A percentile compares a stretch with the other conserved stretches of the same genome.
Evolutionary conservation across 2,797 vertebrate genomes (phyloP).

Genomic region (Pteropus rufus): DNA sequence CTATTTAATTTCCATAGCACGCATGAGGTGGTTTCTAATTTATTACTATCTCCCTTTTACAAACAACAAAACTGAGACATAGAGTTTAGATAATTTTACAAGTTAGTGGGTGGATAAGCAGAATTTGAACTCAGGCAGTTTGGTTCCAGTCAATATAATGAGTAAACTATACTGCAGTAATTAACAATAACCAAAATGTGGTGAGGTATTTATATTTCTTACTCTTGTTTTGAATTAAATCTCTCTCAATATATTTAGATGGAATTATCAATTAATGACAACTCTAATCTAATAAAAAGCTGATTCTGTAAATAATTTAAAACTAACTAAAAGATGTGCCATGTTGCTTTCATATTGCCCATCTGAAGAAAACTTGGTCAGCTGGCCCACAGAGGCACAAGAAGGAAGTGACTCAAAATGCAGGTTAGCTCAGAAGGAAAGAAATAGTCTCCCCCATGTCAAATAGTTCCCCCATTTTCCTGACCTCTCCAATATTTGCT

Average conservation of each 20-base stretch:
- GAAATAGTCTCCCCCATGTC: neutral
- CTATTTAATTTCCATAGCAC: neutral
- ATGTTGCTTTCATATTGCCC: neutral
- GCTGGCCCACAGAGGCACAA: neutral
- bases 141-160: neutral
- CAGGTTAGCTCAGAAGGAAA: neutral
- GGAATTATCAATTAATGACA: neutral
- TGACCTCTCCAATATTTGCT: constrained; percentile 15
- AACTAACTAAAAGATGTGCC: neutral
- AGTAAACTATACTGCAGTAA: neutral
- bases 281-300: neutral
- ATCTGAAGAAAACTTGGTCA: neutral
- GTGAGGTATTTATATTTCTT: neutral
- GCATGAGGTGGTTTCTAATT: neutral
- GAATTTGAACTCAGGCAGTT: neutral
- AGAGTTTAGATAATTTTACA: neutral
- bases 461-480: neutral
- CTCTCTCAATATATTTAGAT: neutral
- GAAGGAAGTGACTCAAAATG: neutral
- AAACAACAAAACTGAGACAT: neutral
- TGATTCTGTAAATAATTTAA: neutral
- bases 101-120: neutral
- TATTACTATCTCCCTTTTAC: neutral
- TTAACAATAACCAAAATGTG: neutral
- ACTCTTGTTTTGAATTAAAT: constrained; percentile 4